Base-by-base conservation (phyloP, 2,888 invertebrate genomes). In the Troilus luridus region DNA sequence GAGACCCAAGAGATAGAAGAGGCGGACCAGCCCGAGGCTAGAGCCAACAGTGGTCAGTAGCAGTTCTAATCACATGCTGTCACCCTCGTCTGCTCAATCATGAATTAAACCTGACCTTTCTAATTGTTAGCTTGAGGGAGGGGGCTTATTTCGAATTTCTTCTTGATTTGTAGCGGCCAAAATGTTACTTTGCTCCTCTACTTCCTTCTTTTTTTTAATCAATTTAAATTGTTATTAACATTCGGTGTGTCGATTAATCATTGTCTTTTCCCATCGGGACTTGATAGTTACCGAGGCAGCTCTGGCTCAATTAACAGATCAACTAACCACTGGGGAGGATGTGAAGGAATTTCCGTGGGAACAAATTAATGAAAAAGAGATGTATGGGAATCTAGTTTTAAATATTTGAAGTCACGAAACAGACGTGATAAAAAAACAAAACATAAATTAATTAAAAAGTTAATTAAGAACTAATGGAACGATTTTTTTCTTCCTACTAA, bases 41-140 rank as follows among this genome's bases (percentile, higher is more conserved):
- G 58, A n/a, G 14, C 21, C 41, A 24, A 12, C 62, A 41, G 27
- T 24, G 11, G 24, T 17, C 62, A 54, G 89, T 89, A 89, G 89
- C 89, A 27, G 89, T 9, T n/a, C 41, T 89, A 89, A 89, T 89
- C 89, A 89, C 89, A 62, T 41, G 14, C 89, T 89, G 89, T 64
- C 89, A 56, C 41, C n/a, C 24, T 27, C 24, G 14, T 8, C 58
- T 17, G 41, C 54, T n/a, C 27, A 41, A 54, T 64, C 64, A 89
- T 89, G 89, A 89, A 89, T 89, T 89, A 89, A 67, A 54, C 60
- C 90, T 90, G 90, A 90, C 77, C 90, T 90, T 90, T 90, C 90
- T 90, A 90, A 90, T 90, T 90, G 90, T 90, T 67, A 90, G 67
- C 72, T 77, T 12, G 27, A 41, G 72, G 19, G 72, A 17, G 72